Percentiles rank a stretch among this genome's conserved stretches.
Conservation (phyloP, 2,888 invertebrate species). For the Tricholauxania praeusta region DNA sequence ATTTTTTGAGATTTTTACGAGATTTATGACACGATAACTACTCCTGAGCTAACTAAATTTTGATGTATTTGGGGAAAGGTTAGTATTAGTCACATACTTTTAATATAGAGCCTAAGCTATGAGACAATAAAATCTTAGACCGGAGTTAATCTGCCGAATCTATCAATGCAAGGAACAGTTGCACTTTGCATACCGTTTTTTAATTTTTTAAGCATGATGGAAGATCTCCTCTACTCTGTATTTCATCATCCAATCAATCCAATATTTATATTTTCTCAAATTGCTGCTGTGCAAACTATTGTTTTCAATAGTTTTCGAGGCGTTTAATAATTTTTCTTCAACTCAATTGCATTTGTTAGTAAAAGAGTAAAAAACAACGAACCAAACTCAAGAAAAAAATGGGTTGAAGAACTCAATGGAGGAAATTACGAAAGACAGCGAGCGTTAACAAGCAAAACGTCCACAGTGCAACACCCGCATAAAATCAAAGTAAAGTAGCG, state of each 20-base stretch:
- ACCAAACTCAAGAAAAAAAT: not conserved
- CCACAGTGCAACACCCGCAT: slow-evolving; percentile 28
- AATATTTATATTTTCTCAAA: slow-evolving; percentile 27
- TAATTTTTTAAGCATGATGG: not conserved
- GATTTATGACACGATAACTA: no score
- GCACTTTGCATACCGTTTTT: no score
- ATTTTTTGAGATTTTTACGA: no score
- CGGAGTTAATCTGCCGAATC: no score
- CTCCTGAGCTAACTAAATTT: no score
- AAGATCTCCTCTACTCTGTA: not conserved
- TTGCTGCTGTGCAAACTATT: slow-evolving; percentile 20
- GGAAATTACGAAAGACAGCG: slow-evolving; percentile 6
- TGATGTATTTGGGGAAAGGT: no score
- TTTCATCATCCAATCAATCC: not conserved
- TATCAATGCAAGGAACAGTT: no score
- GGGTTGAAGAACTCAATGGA: not conserved
- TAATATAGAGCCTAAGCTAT: no score
- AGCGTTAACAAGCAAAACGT: slow-evolving; percentile 24
- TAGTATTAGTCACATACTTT: no score
- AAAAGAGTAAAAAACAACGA: not conserved
- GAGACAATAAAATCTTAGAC: no score
- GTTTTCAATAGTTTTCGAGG: slow-evolving; percentile 32
- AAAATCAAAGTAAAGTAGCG: slow-evolving; percentile 10
- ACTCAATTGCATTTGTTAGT: not conserved
- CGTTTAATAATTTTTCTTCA: slow-evolving; percentile 33